Percentiles rank a stretch among this genome's conserved stretches.
Conservation (phyloP, 2,888 invertebrate species). For the Coremacera marginata region DNA sequence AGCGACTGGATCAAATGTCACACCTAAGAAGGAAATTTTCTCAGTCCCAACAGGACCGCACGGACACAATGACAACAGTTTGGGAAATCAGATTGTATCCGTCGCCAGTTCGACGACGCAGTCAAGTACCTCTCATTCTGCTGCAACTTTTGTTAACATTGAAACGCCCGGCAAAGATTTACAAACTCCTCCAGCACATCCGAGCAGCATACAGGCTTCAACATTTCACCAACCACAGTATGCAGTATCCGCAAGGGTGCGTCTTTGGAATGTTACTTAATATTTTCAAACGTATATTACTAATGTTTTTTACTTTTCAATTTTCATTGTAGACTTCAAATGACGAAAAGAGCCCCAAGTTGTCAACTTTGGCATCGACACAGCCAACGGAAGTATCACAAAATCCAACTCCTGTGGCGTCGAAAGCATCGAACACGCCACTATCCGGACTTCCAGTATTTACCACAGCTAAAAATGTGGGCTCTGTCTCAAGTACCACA, state of each 20-base stretch:
- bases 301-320: background rate
- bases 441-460: conserved; percentile 32
- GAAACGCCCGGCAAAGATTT: conserved; percentile 27
- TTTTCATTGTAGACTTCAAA: conserved; percentile 1
- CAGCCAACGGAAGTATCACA: conserved; percentile 9
- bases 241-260: conserved; percentile 21
- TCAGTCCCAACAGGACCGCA: conserved; percentile 39
- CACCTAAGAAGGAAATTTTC: conserved; percentile 47
- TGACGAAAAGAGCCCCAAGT: conserved; percentile 34
- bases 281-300: background rate
- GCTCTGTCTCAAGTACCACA: conserved; percentile 9
- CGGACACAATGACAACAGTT: conserved; percentile 24
- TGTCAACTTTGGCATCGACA: conserved; percentile 24
- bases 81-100: conserved; percentile 67
- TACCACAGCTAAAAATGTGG: conserved; percentile 22
- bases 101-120: conserved; percentile 41
- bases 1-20: conserved; percentile 59
- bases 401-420: background rate
- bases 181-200: conserved; percentile 44
- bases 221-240: conserved; percentile 23
- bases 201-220: conserved; percentile 27
- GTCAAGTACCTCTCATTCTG: conserved; percentile 57
- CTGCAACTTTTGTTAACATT: conserved; percentile 31
- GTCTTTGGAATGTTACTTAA: background rate
- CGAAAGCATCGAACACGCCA: conserved; percentile 18